Percentiles rank a stretch among this genome's conserved stretches.
These are phyloP conservation scores for Pseudotriccus pelzelni DNA, from an alignment of 2,797 vertebrate genomes.

Conservation along the genomic window DNA sequence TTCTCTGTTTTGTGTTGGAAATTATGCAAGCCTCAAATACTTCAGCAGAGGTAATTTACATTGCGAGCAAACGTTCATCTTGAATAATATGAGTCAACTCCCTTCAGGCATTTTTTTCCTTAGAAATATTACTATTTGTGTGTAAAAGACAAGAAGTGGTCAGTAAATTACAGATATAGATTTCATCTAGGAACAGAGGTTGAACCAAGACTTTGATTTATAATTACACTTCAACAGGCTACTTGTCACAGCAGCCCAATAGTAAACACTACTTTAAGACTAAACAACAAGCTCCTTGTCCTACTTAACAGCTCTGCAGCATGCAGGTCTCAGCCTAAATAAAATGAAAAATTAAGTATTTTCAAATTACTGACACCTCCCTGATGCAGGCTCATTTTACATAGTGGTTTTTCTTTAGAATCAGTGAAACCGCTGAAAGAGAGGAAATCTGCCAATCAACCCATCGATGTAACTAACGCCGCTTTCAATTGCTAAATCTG, in stretches of 20 bases:
- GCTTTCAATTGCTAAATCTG: background rate
- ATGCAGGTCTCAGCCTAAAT: background rate
- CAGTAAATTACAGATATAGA: constrained; percentile 44
- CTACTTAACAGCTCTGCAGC: background rate
- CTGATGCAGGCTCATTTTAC: background rate
- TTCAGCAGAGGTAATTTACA: constrained; percentile 30
- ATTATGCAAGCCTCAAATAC: constrained; percentile 48
- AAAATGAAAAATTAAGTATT: constrained; percentile 1
- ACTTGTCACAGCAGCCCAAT: constrained; percentile 38
- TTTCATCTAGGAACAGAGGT: constrained; percentile 52
- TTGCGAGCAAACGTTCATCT: constrained; percentile 30
- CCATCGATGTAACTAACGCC: background rate
- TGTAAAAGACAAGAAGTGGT: constrained; percentile 45
- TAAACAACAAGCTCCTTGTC: background rate
- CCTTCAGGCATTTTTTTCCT: constrained; percentile 52
- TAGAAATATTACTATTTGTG: constrained; percentile 47
- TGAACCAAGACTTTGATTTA: constrained; percentile 40
- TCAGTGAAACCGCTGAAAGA: background rate
- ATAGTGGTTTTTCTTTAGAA: background rate
- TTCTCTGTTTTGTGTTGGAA: constrained; percentile 31
- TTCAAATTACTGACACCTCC: background rate
- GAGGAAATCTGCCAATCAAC: background rate
- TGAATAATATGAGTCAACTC: constrained; percentile 42
- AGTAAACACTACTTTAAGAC: background rate
- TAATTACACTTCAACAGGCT: constrained; percentile 58